Evolutionary conservation across 2,797 vertebrate genomes (phyloP), one percentile per base, ranked within the genome.

Genomic region (Sebastes oblongus): DNA sequence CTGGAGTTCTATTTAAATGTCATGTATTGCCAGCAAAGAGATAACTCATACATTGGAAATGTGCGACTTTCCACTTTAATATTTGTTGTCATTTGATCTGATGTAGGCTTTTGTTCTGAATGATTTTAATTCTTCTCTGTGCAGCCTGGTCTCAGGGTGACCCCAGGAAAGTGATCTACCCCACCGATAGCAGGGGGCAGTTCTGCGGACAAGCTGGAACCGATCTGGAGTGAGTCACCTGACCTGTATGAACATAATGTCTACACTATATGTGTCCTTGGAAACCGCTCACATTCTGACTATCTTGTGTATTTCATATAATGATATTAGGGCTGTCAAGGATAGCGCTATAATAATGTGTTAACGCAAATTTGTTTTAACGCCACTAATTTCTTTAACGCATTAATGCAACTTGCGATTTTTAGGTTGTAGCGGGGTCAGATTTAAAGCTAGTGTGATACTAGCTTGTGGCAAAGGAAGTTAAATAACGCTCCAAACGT

Each of bases 121-220:
- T 71, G 1, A 32, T 72, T 34, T 60, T 3, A 29, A 10, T 30
- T 46, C 3, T 32, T 72, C 16, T 58, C 18, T 25, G 3, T 78
- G 4, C 93, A 99, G 98, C 98, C 60, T 99, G 98, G 98, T 97
- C 96, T n/a, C 96, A 99, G 9, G 98, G 98, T 8, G 98, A 99
- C 87, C 98, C 98, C 55, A 96, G 97, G 72, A 98, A 99, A 84
- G 97, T 98, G 77, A 97, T 99, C 83, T 96, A 99, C 85, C 97
- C 98, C n/a, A 98, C 98, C 0, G 96, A 98, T 89, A 98, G 98
- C 85, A 94, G 83, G 12, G 98, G 98, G 1, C 95, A 98, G 92
- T 98, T 98, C 95, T 99, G 98, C 0, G 98, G 98, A 25, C 98
- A 99, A 88, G 93, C 91, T 39, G 97, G 96, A n/a, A 97, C 96